Evolutionary conservation across 2,113 vertebrate genomes (phyloP), one percentile per base, ranked within the genome.

Genomic region (Plecturocebus donacophilus): DNA sequence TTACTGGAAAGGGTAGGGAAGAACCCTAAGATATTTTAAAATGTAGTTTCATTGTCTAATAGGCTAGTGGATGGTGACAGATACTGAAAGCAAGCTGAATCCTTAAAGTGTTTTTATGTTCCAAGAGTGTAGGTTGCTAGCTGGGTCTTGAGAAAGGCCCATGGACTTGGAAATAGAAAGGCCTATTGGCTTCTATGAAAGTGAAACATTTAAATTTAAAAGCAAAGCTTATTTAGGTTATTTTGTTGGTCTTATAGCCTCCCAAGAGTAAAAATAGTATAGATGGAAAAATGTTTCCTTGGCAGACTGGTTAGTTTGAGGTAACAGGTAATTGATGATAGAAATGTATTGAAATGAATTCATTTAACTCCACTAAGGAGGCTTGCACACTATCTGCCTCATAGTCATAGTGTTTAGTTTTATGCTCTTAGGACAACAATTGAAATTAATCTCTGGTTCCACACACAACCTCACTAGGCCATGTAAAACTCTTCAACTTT

Each of bases 101-200:
- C 49, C 73, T 92, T 81, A 4, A 90, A 66, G 21, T 94, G 21
- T 95, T 86, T 89, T 45, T 42, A 6, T 93, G 6, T 54, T 84
- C 56, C 2, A 70, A n/a, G 30, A 85, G 9, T 88, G 32, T 56
- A 70, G 35, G 45, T 87, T 93, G 32, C 75, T 73, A 64, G 2
- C 32, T 87, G 30, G 3, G 25, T 87, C 66, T 93, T 88, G n/a
- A 87, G 52, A 90, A 94, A 94, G 16, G 25, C 38, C 32, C 4
- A 32, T 27, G 27, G 9, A 77, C 64, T 81, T 94, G 21, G 54
- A 94, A 96, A 25, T 88, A 42, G 38, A 89, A 90, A 56, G 38
- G 23, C 42, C 38, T 16, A 12, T 75, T 73, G 81, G 5, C 99
- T 25, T 99, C 99, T 98, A 99, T 99, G 98, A 99, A 99, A 99